Percentiles rank a stretch among this genome's conserved stretches.
Conservation (phyloP, 2,888 invertebrate species). For the Nephrotoma guestfalica region DNA sequence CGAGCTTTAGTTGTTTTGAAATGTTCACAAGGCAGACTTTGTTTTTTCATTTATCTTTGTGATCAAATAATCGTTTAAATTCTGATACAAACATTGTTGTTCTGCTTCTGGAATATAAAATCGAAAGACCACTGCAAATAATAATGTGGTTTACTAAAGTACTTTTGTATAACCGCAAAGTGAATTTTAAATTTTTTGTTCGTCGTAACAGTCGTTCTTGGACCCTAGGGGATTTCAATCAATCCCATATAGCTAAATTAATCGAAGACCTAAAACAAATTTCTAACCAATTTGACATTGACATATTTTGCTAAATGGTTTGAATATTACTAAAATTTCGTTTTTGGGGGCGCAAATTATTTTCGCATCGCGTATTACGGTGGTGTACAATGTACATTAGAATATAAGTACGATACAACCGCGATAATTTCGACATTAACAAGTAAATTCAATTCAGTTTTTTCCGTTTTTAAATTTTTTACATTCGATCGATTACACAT, state of each 20-base stretch:
- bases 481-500: background rate
- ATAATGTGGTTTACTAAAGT: no score
- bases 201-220: background rate
- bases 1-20: no score
- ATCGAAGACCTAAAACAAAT: background rate
- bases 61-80: no score
- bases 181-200: no score
- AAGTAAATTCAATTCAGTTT: background rate
- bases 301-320: background rate
- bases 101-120: no score
- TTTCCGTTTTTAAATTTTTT: background rate
- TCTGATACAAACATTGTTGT: no score
- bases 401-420: background rate
- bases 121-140: no score
- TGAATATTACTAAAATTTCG: background rate
- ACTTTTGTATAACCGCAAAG: no score
- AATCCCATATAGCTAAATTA: background rate
- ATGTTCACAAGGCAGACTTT: no score
- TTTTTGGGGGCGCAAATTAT: background rate
- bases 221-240: background rate
- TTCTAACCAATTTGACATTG: background rate
- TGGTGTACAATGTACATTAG: background rate
- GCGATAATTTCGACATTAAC: background rate
- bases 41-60: no score
- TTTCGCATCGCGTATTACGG: background rate